Evolutionary conservation across 2,888 invertebrate genomes (phyloP).

Genomic region (Clepsis dumicolana): DNA sequence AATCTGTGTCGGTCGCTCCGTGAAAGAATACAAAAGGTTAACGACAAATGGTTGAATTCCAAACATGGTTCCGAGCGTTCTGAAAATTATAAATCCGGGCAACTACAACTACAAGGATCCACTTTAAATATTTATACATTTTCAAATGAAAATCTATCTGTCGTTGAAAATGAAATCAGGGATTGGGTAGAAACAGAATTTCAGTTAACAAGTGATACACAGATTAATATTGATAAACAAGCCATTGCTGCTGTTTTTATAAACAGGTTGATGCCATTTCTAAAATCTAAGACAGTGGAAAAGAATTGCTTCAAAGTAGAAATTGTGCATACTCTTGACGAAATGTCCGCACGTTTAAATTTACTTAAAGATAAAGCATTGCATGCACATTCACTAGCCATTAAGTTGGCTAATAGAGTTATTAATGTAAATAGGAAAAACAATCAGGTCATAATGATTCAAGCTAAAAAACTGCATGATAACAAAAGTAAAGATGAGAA

Average conservation of each 20-base stretch:
- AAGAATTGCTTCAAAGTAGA: constrained; percentile 54
- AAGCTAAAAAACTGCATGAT: not conserved
- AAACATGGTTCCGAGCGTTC: not conserved
- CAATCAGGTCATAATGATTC: constrained; percentile 22
- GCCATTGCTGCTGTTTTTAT: constrained; percentile 44
- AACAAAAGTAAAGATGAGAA: not conserved
- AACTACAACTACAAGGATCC: not conserved
- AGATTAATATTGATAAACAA: constrained; percentile 21
- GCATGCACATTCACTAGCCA: constrained; percentile 51
- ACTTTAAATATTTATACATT: not conserved
- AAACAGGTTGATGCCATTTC: constrained; percentile 44
- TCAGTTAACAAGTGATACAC: constrained; percentile 15
- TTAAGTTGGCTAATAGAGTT: constrained; percentile 53
- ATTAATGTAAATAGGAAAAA: constrained; percentile 44
- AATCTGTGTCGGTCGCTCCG: constrained; percentile 55
- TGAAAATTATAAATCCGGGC: not conserved
- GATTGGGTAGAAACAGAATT: constrained; percentile 50
- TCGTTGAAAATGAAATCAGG: constrained; percentile 42
- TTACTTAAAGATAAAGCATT: constrained; percentile 41
- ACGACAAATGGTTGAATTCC: constrained; percentile 44
- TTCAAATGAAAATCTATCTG: not conserved
- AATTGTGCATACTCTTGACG: constrained; percentile 54
- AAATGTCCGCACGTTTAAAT: constrained; percentile 31
- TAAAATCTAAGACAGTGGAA: constrained; percentile 45
- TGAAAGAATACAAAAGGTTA: constrained; percentile 52